These are phyloP conservation scores for Coregonus suidteri DNA, from an alignment of 2,797 vertebrate genomes.

Conservation along the genomic window DNA sequence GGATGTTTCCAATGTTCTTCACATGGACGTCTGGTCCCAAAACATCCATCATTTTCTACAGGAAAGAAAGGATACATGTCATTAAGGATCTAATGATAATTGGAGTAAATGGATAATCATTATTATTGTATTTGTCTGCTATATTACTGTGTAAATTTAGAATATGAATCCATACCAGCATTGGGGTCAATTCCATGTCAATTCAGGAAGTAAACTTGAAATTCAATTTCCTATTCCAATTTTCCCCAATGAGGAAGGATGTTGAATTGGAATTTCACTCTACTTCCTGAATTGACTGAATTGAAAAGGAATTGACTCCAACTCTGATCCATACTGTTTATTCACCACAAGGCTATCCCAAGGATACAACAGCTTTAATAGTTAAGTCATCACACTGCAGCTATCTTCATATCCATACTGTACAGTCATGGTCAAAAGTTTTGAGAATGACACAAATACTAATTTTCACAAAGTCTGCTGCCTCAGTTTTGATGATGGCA, in stretches of 20 bases:
- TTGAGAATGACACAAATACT: too few relatives aligned
- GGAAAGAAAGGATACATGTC: neutral
- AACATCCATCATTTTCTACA: constrained; percentile 77
- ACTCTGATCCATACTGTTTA: neutral
- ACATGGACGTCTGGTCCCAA: constrained; percentile 84
- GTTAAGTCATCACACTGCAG: too few relatives aligned
- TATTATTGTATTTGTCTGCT: neutral
- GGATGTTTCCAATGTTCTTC: constrained; percentile 72
- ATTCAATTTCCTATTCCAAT: neutral
- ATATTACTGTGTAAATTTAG: neutral
- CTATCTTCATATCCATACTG: too few relatives aligned
- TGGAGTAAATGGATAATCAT: neutral
- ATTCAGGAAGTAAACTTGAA: neutral
- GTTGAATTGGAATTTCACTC: neutral
- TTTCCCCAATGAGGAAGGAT: neutral
- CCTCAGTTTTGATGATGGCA: too few relatives aligned
- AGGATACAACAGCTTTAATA: neutral
- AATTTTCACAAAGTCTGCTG: too few relatives aligned
- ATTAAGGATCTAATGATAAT: neutral
- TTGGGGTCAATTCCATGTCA: neutral
- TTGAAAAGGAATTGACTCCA: neutral
- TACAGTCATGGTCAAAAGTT: too few relatives aligned
- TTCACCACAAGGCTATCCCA: neutral
- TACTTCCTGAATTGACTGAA: constrained; percentile 21
- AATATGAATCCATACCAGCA: neutral